phyloP scores from a whole-genome alignment of 2,888 invertebrate genomes.

The Lasius platythorax region DNA sequence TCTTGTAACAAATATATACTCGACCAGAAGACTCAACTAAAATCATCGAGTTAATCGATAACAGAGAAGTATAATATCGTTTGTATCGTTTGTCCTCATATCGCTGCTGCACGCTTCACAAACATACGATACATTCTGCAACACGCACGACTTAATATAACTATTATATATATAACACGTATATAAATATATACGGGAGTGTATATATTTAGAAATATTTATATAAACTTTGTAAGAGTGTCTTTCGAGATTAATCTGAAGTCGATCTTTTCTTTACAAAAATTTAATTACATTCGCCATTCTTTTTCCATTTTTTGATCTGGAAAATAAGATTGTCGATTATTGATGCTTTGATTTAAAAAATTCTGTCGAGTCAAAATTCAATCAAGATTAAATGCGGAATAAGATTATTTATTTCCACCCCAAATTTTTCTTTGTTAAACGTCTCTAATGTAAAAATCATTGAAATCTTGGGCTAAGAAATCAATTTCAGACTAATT shows the following conservation, averaged over 20 bases:
- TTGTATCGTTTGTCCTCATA: slow-evolving; percentile 20
- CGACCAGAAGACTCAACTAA: background rate
- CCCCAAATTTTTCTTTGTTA: background rate
- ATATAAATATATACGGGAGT: slow-evolving; percentile 12
- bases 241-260: background rate
- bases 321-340: background rate
- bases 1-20: slow-evolving; percentile 22
- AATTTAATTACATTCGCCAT: background rate
- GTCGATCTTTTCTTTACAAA: background rate
- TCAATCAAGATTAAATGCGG: background rate
- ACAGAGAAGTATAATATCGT: slow-evolving; percentile 31
- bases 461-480: background rate
- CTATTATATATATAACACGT: slow-evolving; percentile 48
- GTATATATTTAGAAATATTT: background rate
- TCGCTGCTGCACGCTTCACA: slow-evolving; percentile 7
- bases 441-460: background rate
- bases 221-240: background rate
- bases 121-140: slow-evolving; percentile 32
- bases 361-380: background rate
- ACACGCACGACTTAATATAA: slow-evolving; percentile 30
- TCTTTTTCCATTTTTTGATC: background rate
- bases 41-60: slow-evolving; percentile 23
- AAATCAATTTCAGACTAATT: background rate
- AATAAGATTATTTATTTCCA: slow-evolving; percentile 4
- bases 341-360: background rate